Evolutionary conservation across 2,888 invertebrate species (phyloP), one percentile per base, ranked within the genome.

Genomic region (Hyposoter dolosus): DNA sequence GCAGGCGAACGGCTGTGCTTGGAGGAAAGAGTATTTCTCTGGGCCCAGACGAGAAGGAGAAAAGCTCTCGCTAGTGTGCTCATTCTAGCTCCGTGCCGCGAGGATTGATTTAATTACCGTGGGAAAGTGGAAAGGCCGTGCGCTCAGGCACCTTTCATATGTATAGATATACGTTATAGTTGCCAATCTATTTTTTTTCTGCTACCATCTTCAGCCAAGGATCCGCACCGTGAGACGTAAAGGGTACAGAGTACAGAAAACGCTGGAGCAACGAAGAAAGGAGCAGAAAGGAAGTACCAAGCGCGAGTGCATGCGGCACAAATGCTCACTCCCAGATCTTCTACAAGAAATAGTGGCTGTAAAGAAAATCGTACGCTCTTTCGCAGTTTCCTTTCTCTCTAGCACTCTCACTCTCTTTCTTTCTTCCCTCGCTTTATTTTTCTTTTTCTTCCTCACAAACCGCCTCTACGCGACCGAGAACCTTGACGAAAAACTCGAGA

Each of bases 91-190:
- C n/a, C 66, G 79, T 82, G 88, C 88, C 88, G 84, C 84, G 82
- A 88, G 88, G 87, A 88, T 88, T 88, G 88, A 91, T 91, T 91
- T 91, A 91, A 91, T 91, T 91, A 91, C 88, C 89, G 89, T 89
- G 88, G 88, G 88, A 89, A 90, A 89, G 89, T 89, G 79, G 89
- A 83, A 88, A 87, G 84, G 80, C 81, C 83, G 89, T 86, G 85
- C 85, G 88, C 81, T 66, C 60, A 60, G 84, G 76, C 76, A 56
- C 85, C 71, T 83, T 56, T 78, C 63, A 50, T 60, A 77, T 53
- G 23, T 66, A 65, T 77, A 63, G 43, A 60, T 56, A 71, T 53
- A 74, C 7, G 28, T 53, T 32, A 7, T 35, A 32, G 28, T 60
- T 23, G 60, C 4, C 23, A 60, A 45, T 79, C 45, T 47, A 40